These are phyloP conservation scores for Aricia agestis DNA, from an alignment of 1,140 invertebrate species.

Conservation along the genomic window DNA sequence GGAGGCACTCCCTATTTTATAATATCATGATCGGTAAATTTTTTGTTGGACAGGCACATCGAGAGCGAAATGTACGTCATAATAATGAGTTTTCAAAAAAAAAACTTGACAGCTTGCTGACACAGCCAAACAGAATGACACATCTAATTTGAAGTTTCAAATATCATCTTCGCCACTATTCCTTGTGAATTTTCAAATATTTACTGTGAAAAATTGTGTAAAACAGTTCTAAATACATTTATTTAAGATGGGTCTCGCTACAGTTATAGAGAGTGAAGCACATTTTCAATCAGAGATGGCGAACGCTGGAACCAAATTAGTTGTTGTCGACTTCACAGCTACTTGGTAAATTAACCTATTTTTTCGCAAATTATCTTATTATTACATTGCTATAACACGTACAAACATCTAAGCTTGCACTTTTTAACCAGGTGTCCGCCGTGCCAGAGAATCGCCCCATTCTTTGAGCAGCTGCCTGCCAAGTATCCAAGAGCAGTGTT, in stretches of 20 bases:
- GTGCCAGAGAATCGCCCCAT: constrained; percentile 93
- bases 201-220: not conserved
- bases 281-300: constrained; percentile 90
- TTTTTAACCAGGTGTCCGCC: constrained; percentile 89
- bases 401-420: constrained; percentile 11
- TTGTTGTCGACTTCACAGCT: constrained; percentile 96
- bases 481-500: constrained; percentile 94
- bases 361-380: constrained; percentile 45
- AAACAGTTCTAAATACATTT: constrained; percentile 28
- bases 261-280: constrained; percentile 80
- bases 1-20: no score
- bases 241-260: constrained; percentile 67
- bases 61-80: no score
- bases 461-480: constrained; percentile 89
- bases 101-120: not conserved
- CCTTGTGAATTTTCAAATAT: not conserved
- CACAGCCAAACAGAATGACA: constrained; percentile 7
- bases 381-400: constrained; percentile 29
- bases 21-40: no score
- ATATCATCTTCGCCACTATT: not conserved
- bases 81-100: no score
- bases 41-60: no score
- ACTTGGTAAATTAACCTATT: constrained; percentile 83
- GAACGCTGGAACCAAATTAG: constrained; percentile 89
- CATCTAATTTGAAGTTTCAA: constrained; percentile 6